Evolutionary conservation across 2,797 vertebrate species (phyloP).

Genomic region (Pitangus sulphuratus): DNA sequence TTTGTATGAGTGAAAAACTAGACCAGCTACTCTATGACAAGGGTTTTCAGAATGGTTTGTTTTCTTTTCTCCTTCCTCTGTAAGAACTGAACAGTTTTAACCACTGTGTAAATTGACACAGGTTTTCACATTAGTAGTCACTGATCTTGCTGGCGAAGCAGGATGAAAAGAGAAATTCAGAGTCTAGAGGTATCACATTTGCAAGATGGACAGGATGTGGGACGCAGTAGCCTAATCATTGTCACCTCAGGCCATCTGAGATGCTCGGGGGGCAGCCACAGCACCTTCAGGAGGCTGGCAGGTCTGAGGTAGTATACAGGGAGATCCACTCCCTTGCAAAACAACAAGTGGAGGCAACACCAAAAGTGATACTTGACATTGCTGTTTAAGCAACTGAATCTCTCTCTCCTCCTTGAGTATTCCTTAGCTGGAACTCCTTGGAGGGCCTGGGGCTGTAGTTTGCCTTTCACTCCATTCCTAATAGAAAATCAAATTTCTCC

Average conservation of each 20-base stretch:
- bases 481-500: not conserved
- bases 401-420: not conserved
- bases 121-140: not conserved
- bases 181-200: not conserved
- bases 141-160: not conserved
- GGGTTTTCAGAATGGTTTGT: not conserved
- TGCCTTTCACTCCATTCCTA: not conserved
- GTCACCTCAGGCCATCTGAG: not conserved
- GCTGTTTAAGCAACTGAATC: not conserved
- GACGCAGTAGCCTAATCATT: not conserved
- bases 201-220: not conserved
- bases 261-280: not conserved
- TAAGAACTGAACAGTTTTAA: not conserved
- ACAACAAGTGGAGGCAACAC: not conserved
- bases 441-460: not conserved
- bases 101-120: not conserved
- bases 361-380: not conserved
- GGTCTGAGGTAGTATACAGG: not conserved
- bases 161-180: not conserved
- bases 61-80: not conserved
- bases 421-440: not conserved
- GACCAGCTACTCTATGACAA: not conserved
- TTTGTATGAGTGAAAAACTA: not conserved
- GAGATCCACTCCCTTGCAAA: not conserved
- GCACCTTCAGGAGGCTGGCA: not conserved